Evolutionary conservation across 2,113 vertebrate genomes (phyloP), one percentile per base, ranked within the genome.

Genomic region (crab-eating macaque (Macaca fascicularis)): DNA sequence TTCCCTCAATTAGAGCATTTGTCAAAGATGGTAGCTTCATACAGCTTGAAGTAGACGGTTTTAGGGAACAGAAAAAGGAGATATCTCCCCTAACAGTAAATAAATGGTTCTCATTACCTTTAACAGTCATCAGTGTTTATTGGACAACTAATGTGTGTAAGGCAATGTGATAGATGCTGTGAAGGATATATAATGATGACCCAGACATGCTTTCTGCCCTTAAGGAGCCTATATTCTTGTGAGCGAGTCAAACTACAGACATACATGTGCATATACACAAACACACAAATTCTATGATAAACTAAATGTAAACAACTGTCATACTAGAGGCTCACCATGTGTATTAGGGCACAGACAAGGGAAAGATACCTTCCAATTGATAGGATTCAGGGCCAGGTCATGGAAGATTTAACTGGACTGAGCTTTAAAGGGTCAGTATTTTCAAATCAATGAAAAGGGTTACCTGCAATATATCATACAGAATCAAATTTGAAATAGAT

Each of bases 381-480:
- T 88, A 90, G 80, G 17, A 74, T 87, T 78, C 27, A 87, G 59
- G 20, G 40, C 20, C 38, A 76, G 48, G 5, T 38, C n/a, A 25
- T 43, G 25, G 75, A 87, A 90, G 38, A 57, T 10, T 8, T 50
- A 55, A 95, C 43, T 80, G 52, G 89, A 70, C 67, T 38, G 48
- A 45, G 19, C 16, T 74, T 64, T 75, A 76, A 80, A 87, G 25
- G 43, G 61, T 89, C 43, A 86, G n/a, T 81, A 70, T 86, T 97
- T 93, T 94, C 38, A 86, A 86, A 78, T 81, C 48, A 85, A 64
- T 93, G 19, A 90, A 96, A 91, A 79, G 52, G 16, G 52, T 86
- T 89, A 82, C 22, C 43, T 57, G 11, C 59, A 75, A 57, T 40
- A 40, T 90, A 74, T 64, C 40, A 7, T 78, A 78, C 30, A 45